These are phyloP conservation scores for Diabrotica virgifera DNA, from an alignment of 1,140 invertebrate species.

Conservation along the genomic window DNA sequence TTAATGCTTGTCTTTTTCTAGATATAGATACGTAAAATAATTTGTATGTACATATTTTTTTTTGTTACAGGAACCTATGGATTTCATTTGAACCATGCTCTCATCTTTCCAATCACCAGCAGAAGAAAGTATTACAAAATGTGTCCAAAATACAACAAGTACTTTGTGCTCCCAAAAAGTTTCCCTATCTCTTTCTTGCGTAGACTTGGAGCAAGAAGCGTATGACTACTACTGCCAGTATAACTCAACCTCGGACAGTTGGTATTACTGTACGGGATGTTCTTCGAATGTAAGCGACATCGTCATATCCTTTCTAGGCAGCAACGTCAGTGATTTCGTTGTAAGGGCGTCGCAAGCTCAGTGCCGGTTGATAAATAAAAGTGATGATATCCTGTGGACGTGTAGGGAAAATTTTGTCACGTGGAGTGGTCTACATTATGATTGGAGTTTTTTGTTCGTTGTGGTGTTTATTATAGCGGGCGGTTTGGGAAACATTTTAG, in stretches of 20 bases:
- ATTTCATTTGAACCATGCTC: constrained; percentile 16
- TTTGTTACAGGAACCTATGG: constrained; percentile 2
- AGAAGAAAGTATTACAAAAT: constrained; percentile 11
- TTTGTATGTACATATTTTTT: background rate
- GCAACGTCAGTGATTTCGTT: constrained; percentile 28
- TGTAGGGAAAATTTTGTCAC: constrained; percentile 25
- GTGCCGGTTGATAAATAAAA: constrained; percentile 31
- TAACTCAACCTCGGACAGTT: constrained; percentile 11
- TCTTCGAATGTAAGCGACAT: constrained; percentile 22
- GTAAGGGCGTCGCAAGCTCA: constrained; percentile 21
- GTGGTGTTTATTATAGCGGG: constrained; percentile 82
- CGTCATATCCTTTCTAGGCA: constrained; percentile 20
- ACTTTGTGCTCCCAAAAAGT: constrained; percentile 24
- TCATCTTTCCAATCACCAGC: constrained; percentile 4
- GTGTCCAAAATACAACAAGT: constrained; percentile 18
- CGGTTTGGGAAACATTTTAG: constrained; percentile 86
- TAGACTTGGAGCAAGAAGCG: constrained; percentile 5
- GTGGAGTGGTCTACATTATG: constrained; percentile 50
- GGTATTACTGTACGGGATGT: constrained; percentile 26
- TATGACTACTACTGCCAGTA: constrained; percentile 31
- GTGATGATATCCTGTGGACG: constrained; percentile 32
- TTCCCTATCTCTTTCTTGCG: constrained; percentile 21
- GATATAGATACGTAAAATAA: too few species aligned
- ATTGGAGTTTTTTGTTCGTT: constrained; percentile 77
- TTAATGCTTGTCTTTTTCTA: too few species aligned